Base-by-base conservation (phyloP, 1,140 invertebrate species). In the Mamestra configurata region DNA sequence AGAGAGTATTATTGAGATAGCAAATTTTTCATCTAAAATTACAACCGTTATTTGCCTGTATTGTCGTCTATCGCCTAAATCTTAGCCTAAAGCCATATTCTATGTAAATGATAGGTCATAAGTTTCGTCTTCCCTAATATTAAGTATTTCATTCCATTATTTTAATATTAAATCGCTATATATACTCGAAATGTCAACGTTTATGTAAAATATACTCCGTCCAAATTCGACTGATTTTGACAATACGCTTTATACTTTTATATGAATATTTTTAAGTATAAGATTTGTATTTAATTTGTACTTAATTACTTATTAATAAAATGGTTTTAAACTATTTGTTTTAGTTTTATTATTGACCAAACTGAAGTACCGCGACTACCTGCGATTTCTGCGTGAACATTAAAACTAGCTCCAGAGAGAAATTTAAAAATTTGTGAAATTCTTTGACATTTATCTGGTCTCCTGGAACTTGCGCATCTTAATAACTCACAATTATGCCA, bases 181-280 rank as follows among this genome's bases (percentile, higher is more conserved):
- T 72, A 55, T 40, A 73, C 46, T 49, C 46, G 24, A 73, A 73
- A 73, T 51, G 22, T 40, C 40, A 76, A 49, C n/a, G 55, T 73
- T 76, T 64, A 81, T 84, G 80, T 89, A 86, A 82, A 87, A 83
- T 87, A 80, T 40, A 64, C 37, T 92, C 90, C 89, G 89, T 90
- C 90, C 88, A 87, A 87, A 85, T 87, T 66, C 49, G 84, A 88
- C 87, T 89, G 88, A 88, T 80, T 86, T 82, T 82, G 76, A 79
- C 79, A 77, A 79, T 85, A 87, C 83, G 84, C 81, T 89, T 86
- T 80, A 80, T 80, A 77, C 83, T 82, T 82, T 83, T 81, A 81
- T 79, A 79, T 82, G 71, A 76, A 46, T 77, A 80, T 35, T 73
- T 83, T 66, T 55, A 81, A 72, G 61, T 81, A 24, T 55, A 81